A percentile compares a stretch with the other conserved stretches of the same genome.
phyloP scores from a whole-genome alignment of 1,140 invertebrate genomes.

The Bradysia coprophila region DNA sequence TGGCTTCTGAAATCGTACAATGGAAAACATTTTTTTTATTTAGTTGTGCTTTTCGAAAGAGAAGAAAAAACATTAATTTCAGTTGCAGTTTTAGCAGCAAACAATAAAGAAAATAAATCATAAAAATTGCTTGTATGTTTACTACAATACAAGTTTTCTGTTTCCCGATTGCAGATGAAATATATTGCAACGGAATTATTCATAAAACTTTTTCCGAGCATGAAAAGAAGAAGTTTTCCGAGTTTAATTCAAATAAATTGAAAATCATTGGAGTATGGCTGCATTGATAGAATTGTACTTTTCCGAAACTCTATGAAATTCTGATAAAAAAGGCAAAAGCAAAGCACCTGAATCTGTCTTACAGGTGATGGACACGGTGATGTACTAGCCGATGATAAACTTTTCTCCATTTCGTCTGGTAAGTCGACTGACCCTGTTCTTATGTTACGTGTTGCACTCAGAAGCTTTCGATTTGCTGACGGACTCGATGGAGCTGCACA shows the following conservation, averaged over 20 bases:
- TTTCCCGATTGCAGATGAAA: no score
- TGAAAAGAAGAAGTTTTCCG: no score
- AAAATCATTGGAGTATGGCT: no score
- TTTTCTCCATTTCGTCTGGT: constrained; percentile 81
- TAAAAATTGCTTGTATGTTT: no score
- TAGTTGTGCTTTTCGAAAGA: background rate
- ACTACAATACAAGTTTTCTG: no score
- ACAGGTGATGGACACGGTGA: constrained; percentile 80
- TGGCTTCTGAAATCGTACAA: constrained; percentile 41
- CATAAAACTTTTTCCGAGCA: no score
- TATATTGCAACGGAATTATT: no score
- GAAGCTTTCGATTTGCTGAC: constrained; percentile 45
- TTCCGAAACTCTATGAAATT: background rate
- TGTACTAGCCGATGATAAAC: constrained; percentile 74
- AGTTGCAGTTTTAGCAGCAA: background rate
- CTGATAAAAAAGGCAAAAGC: background rate
- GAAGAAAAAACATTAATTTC: no score
- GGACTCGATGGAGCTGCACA: constrained; percentile 74
- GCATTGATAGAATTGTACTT: no score
- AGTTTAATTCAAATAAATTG: no score
- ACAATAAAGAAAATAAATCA: no score
- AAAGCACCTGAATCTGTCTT: constrained; percentile 26
- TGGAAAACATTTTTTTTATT: background rate
- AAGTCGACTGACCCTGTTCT: constrained; percentile 82
- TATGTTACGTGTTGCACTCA: constrained; percentile 55